Evolutionary conservation across 2,888 invertebrate species (phyloP), one percentile per base, ranked within the genome.

Genomic region (Sinodicranocentrus sp.): DNA sequence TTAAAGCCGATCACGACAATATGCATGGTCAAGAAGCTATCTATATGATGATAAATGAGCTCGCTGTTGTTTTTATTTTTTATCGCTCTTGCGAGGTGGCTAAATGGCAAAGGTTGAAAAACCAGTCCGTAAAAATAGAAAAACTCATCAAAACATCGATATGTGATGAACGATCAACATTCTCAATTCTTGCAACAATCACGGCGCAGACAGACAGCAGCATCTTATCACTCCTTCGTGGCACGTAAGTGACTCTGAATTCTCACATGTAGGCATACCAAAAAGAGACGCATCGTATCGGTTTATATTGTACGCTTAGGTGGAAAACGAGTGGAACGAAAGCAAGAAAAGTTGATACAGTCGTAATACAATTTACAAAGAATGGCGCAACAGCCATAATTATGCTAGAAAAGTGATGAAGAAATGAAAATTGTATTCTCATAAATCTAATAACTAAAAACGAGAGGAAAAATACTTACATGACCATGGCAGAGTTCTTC

Each of bases 401-500:
- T 43, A 65, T 1, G 10, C 21, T 3, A n/a, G n/a, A n/a, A n/a
- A 43, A 39, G 63, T 21, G 67, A 59, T 61, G 26, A 75, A 63
- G 54, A 72, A 72, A 65, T 72, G 19, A 63, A 57, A 70, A 33
- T 25, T 52, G 59, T 39, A 28, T n/a, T n/a, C n/a, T n/a, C 1
- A 17, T 5, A 68, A 70, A 71, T 39, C 8, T 8, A 48, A 68
- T 68, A 21, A 2, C 17, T 6, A 68, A 48, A 52, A 68, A 57
- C 23, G 6, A 28, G 28, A 52, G 48, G 48, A 54, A 57, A 48
- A 44, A 73, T 91, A 96, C 97, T 96, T 92, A 97, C 98, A 98
- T 96, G 91, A 97, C 96, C 95, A 97, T 96, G 44, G 96, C 96
- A 15, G 97, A 96, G 92, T 96, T 97, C 92, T 97, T 98, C 96